Evolutionary conservation across 2,113 vertebrate species (phyloP).

Genomic region (Pogona vitticeps): DNA sequence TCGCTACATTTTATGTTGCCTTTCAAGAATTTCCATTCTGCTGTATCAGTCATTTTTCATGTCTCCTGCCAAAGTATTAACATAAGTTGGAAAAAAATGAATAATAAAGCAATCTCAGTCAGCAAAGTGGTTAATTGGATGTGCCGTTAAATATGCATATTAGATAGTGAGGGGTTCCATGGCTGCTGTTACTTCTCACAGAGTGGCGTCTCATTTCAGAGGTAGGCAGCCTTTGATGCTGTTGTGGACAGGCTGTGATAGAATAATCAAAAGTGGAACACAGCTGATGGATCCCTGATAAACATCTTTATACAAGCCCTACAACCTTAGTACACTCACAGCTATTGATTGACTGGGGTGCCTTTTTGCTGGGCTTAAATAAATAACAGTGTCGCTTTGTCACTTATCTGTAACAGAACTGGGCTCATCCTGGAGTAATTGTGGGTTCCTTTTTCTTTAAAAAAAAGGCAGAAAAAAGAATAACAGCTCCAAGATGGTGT

Average conservation of each 20-base stretch:
- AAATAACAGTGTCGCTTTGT: conserved; percentile 65
- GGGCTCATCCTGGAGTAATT: conserved; percentile 37
- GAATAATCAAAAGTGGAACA: conserved; percentile 72
- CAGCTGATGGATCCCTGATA: conserved; percentile 81
- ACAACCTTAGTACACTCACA: conserved; percentile 71
- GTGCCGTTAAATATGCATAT: conserved; percentile 76
- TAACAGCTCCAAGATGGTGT: conserved; percentile 12
- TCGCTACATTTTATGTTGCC: conserved; percentile 61
- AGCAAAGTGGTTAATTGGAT: conserved; percentile 78
- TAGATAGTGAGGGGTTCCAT: conserved; percentile 73
- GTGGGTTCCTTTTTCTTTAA: conserved; percentile 32
- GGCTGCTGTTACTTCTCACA: conserved; percentile 80
- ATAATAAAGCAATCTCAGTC: conserved; percentile 75
- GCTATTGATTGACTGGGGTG: conserved; percentile 77
- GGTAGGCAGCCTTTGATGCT: conserved; percentile 66
- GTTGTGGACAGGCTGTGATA: conserved; percentile 66
- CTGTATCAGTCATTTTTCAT: conserved; percentile 71
- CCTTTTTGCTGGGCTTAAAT: conserved; percentile 70
- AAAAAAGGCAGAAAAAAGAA: neutral
- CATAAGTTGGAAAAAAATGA: conserved; percentile 73
- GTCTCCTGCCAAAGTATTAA: conserved; percentile 71
- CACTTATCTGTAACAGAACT: conserved; percentile 60
- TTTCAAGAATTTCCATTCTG: conserved; percentile 69
- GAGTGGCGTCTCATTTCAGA: conserved; percentile 71
- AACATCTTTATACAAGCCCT: conserved; percentile 79